Evolutionary conservation across 2,888 invertebrate species (phyloP).

Genomic region (Stegophylla sp.): DNA sequence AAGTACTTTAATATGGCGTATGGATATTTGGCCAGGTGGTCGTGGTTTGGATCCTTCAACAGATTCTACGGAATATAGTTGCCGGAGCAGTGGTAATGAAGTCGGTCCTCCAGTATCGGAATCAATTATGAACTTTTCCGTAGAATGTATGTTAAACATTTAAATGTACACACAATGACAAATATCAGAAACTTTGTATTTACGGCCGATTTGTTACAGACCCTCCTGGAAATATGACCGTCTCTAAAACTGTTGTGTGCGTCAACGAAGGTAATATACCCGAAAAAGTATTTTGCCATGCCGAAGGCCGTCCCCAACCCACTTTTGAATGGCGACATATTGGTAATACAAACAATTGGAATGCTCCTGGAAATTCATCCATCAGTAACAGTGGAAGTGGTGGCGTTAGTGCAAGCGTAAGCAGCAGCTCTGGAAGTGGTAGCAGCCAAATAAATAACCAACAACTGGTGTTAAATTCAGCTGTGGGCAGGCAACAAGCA

Average conservation of each 20-base stretch:
- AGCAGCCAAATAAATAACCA: constrained; percentile 69
- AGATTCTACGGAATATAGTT: constrained; percentile 84
- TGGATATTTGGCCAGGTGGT: constrained; percentile 81
- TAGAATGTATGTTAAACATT: constrained; percentile 79
- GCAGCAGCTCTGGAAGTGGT: constrained; percentile 76
- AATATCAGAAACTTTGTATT: not conserved
- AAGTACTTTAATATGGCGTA: constrained; percentile 88
- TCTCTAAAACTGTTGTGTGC: constrained; percentile 69
- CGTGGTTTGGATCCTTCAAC: constrained; percentile 75
- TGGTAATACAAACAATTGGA: constrained; percentile 64
- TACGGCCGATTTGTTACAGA: constrained; percentile 66
- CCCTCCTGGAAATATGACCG: constrained; percentile 84
- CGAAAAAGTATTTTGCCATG: constrained; percentile 69
- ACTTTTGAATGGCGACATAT: constrained; percentile 77
- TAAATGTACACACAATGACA: not conserved
- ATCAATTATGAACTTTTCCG: constrained; percentile 81
- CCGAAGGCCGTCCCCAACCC: constrained; percentile 75
- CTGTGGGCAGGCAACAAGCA: constrained; percentile 74
- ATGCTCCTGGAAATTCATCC: not conserved
- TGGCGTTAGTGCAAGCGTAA: constrained; percentile 67
- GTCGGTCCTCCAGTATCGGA: constrained; percentile 81
- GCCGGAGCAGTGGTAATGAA: constrained; percentile 78
- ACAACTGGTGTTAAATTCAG: constrained; percentile 72
- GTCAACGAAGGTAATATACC: constrained; percentile 70
- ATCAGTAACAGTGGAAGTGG: constrained; percentile 62